phyloP scores from a whole-genome alignment of 2,113 vertebrate genomes.

The Pedetes capensis region DNA sequence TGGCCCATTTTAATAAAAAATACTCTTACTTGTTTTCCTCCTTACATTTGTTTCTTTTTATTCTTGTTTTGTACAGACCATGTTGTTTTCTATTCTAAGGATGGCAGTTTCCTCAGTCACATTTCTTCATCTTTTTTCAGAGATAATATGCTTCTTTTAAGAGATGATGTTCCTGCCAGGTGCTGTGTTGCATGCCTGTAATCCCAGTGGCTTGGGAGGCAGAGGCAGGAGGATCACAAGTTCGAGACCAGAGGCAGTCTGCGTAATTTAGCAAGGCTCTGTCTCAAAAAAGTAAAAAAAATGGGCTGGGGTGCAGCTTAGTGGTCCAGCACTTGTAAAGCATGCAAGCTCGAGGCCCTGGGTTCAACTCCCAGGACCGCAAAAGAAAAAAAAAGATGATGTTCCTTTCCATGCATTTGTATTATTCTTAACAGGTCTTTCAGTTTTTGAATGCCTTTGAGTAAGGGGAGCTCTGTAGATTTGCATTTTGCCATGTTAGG shows the following conservation, averaged over 20 bases:
- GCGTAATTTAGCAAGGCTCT: no score
- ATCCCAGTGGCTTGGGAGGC: no score
- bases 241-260: no score
- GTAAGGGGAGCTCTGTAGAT: neutral
- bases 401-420: neutral
- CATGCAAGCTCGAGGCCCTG: no score
- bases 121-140: slow-evolving; percentile 53
- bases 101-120: slow-evolving; percentile 29
- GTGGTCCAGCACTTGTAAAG: no score
- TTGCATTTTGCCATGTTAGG: neutral
- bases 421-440: slow-evolving; percentile 7
- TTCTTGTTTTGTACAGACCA: slow-evolving; percentile 42
- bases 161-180: slow-evolving; percentile 40
- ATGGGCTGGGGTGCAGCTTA: no score
- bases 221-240: no score
- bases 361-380: no score
- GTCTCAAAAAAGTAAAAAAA: no score
- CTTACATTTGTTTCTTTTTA: slow-evolving; percentile 4
- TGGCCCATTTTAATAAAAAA: neutral
- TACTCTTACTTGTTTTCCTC: neutral
- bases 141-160: neutral
- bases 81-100: slow-evolving; percentile 57
- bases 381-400: no score
- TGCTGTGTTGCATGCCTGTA: no score
- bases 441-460: neutral